Base-by-base conservation (phyloP, 2,113 vertebrate species). In the Rhinoderma darwinii region DNA sequence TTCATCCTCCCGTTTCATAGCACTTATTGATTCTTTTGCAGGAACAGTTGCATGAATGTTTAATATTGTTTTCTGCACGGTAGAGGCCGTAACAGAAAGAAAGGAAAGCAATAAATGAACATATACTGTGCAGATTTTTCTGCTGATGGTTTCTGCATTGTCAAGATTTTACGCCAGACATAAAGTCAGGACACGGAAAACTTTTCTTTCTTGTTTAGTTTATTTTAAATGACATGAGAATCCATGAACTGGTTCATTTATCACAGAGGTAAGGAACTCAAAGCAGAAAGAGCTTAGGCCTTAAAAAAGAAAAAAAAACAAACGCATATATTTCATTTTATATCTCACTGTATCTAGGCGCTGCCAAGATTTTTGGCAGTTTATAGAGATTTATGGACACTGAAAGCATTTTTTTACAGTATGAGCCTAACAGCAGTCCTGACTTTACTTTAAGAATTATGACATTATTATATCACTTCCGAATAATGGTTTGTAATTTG, bases 331-430 rank as follows among this genome's bases (percentile, higher is more conserved):
- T 66, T 32, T 66, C 14, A 11, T 83, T 72, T 51, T 83, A 51
- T 83, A 47, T 35, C 17, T 83, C 66, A 73, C 63, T 83, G 44
- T 54, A 73, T 54, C 6, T 54, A 51, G 66, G 15, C n/a, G 9
- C 66, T 83, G 66, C 66, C 63, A 51, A 72, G 82, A 27, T 72
- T 72, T 73, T 68, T 83, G 41, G 66, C 66, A 72, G 82, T 54
- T 83, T 15, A 72, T 66, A 51, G 66, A 70, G 82, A 83, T 51
- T 51, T 83, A 83, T 72, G 63, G 54, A 5, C 30, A 54, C 43
- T 83, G 30, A 73, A 83, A 83, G 82, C 47, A 35, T 83, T 39
- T 43, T 83, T 83, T 39, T 72, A 82, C 82, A 83, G 44, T 83
- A 30, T 70, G 39, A 50, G n/a, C 30, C 61, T 83, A 72, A 83